A percentile compares a stretch with the other conserved stretches of the same genome.
Evolutionary conservation across 2,797 vertebrate genomes (phyloP).

Genomic region (Pygocentrus nattereri): DNA sequence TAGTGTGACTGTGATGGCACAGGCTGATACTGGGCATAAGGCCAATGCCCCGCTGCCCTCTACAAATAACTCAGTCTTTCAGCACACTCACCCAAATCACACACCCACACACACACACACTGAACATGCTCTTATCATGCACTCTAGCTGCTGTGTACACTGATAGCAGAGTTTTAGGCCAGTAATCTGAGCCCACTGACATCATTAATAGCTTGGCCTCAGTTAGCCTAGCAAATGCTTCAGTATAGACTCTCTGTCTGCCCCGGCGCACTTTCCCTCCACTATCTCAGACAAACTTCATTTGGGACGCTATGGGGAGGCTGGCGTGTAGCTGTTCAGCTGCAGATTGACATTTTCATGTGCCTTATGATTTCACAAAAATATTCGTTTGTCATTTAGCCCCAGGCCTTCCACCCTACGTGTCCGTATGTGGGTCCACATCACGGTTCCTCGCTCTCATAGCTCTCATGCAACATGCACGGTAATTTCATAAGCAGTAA

Average conservation of each 20-base stretch:
- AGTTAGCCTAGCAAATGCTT: slow-evolving; percentile 19
- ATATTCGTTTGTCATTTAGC: too few relatives aligned
- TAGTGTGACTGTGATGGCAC: slow-evolving; percentile 55
- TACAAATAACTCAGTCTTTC: slow-evolving; percentile 57
- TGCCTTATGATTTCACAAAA: too few relatives aligned
- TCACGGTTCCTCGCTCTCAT: too few relatives aligned
- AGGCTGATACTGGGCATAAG: slow-evolving; percentile 53
- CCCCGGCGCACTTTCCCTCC: background rate
- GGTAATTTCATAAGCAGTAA: too few relatives aligned
- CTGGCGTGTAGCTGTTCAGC: too few relatives aligned
- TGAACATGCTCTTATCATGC: slow-evolving; percentile 45
- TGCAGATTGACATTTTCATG: too few relatives aligned
- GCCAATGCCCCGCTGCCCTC: slow-evolving; percentile 38
- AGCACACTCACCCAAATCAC: slow-evolving; percentile 33
- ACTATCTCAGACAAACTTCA: background rate
- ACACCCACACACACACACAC: slow-evolving; percentile 18
- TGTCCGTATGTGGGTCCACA: too few relatives aligned
- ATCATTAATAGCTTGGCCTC: slow-evolving; percentile 45
- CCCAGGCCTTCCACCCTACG: too few relatives aligned
- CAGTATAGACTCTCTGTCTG: background rate
- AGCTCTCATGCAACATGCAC: too few relatives aligned
- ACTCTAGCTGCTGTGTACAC: slow-evolving; percentile 17
- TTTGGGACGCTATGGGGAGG: too few relatives aligned
- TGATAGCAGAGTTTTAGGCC: slow-evolving; percentile 35
- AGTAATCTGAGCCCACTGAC: slow-evolving; percentile 48